Evolutionary conservation across 1,140 invertebrate genomes (phyloP).

Genomic region (Oncopeltus fasciatus): DNA sequence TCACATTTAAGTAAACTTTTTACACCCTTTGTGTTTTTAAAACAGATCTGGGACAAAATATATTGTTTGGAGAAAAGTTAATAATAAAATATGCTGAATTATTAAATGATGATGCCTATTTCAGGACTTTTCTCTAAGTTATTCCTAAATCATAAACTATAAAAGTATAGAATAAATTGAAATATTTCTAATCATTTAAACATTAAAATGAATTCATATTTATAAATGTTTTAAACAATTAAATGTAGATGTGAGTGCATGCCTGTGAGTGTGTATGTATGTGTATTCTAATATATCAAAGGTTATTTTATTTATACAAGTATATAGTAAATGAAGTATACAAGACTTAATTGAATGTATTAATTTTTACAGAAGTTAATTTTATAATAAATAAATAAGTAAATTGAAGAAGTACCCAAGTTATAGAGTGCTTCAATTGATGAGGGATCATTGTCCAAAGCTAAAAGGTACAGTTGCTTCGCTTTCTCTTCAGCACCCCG

Average conservation of each 20-base stretch:
- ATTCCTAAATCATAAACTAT: background rate
- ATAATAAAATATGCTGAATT: background rate
- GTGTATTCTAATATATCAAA: background rate
- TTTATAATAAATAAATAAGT: too few species aligned
- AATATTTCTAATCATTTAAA: background rate
- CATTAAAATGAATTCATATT: background rate
- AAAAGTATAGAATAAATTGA: background rate
- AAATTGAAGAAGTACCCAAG: constrained; percentile 40
- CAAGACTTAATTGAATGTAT: too few species aligned
- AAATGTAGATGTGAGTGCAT: background rate
- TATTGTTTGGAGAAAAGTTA: too few species aligned
- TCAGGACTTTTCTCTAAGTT: background rate
- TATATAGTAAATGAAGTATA: too few species aligned
- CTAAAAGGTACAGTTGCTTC: constrained; percentile 57
- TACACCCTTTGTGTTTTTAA: too few species aligned
- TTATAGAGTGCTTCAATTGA: constrained; percentile 88
- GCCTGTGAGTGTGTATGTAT: background rate
- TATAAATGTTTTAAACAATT: background rate
- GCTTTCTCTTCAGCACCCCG: constrained; percentile 61
- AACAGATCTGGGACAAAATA: too few species aligned
- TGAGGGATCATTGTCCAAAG: constrained; percentile 64
- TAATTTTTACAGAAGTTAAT: too few species aligned
- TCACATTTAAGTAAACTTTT: too few species aligned
- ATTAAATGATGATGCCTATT: background rate
- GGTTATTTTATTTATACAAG: too few species aligned